Evolutionary conservation across 2,888 invertebrate genomes (phyloP).

Genomic region (Cyclophora albipunctata): DNA sequence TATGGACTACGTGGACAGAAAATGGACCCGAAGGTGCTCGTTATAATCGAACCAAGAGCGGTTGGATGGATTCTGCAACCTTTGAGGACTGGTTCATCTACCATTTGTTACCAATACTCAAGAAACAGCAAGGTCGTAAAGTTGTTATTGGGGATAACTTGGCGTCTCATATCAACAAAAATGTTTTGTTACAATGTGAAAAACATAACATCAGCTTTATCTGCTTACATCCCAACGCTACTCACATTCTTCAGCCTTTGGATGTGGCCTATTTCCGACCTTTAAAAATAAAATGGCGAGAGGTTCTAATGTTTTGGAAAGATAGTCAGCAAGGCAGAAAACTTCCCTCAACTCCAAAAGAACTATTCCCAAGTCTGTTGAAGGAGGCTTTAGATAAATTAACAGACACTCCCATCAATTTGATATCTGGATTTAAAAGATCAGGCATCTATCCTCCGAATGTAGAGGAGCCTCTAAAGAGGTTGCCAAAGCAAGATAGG

Average conservation of each 20-base stretch:
- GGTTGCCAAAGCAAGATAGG: slow-evolving; percentile 8
- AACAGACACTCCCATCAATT: not conserved
- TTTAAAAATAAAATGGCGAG: slow-evolving; percentile 16
- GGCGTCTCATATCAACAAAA: not conserved
- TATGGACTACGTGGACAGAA: slow-evolving; percentile 2
- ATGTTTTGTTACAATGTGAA: slow-evolving; percentile 9
- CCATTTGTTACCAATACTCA: slow-evolving; percentile 6
- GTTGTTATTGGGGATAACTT: slow-evolving; percentile 8
- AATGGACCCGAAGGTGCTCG: not conserved
- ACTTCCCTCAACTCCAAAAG: not conserved
- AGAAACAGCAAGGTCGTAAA: slow-evolving; percentile 5
- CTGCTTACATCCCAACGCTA: slow-evolving; percentile 16
- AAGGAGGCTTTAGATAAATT: not conserved
- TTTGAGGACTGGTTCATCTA: slow-evolving; percentile 12
- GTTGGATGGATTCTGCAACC: slow-evolving; percentile 8
- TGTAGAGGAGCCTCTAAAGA: slow-evolving; percentile 10
- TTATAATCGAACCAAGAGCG: slow-evolving; percentile 8
- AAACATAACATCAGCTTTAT: too few species aligned
- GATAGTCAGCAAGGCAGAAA: not conserved
- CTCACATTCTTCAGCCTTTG: slow-evolving; percentile 15
- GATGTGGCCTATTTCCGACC: slow-evolving; percentile 18
- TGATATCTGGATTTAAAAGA: slow-evolving; percentile 18
- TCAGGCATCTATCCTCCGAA: slow-evolving; percentile 17
- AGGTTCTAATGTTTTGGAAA: slow-evolving; percentile 11
- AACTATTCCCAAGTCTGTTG: not conserved